Conservation (phyloP, 2,888 invertebrate genomes). For the Argynnis bischoffii region DNA sequence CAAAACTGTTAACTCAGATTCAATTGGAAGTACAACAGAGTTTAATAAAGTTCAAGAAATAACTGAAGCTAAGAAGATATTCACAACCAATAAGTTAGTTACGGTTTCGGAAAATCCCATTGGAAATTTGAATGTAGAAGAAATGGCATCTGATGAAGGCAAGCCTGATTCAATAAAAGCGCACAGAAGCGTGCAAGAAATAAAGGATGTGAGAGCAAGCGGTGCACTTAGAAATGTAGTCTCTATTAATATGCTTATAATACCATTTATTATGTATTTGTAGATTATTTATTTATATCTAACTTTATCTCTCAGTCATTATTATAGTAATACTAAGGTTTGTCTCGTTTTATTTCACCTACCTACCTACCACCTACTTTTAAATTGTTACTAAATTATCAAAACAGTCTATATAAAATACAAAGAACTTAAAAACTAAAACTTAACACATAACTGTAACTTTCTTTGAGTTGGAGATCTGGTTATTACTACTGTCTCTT, state of each 20-base stretch:
- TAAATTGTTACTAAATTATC: too few relatives aligned
- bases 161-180: constrained; percentile 66
- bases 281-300: constrained; percentile 41
- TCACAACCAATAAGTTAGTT: constrained; percentile 67
- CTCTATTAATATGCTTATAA: constrained; percentile 43
- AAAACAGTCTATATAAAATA: too few relatives aligned
- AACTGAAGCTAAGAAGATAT: constrained; percentile 44
- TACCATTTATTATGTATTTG: constrained; percentile 48
- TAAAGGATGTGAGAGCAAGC: constrained; percentile 43
- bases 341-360: constrained; percentile 33
- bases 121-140: constrained; percentile 54
- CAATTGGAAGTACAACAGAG: constrained; percentile 6
- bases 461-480: too few relatives aligned
- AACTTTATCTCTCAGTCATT: constrained; percentile 72
- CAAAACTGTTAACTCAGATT: constrained; percentile 21
- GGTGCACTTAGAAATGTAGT: constrained; percentile 48
- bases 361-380: background rate
- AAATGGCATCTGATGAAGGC: constrained; percentile 74
- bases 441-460: too few relatives aligned
- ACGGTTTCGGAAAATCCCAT: constrained; percentile 72
- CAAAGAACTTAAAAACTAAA: too few relatives aligned
- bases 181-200: constrained; percentile 58
- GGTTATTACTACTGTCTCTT: too few relatives aligned
- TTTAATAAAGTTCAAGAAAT: constrained; percentile 17
- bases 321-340: constrained; percentile 57